Evolutionary conservation across 2,113 vertebrate species (phyloP).

Genomic region (Xiphorhynchus elegans): DNA sequence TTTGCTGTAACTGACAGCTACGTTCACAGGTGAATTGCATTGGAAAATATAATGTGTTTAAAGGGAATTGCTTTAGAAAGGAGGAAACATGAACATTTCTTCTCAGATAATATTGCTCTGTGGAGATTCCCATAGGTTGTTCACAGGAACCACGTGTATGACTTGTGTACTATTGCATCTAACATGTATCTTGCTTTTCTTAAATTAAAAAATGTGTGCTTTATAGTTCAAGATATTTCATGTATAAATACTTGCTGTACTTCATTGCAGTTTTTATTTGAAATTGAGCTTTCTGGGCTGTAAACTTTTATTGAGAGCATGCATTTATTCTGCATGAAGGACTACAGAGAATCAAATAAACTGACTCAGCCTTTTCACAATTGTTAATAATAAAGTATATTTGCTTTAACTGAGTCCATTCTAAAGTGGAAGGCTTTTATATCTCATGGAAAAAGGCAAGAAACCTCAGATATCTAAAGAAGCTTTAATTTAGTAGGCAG

Average conservation of each 20-base stretch:
- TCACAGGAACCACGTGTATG: not conserved
- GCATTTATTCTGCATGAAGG: constrained; percentile 6
- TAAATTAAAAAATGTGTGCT: not conserved
- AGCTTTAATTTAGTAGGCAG: not conserved
- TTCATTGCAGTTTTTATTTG: not conserved
- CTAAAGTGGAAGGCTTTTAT: not conserved
- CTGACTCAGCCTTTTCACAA: not conserved
- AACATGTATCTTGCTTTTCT: not conserved
- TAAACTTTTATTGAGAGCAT: not conserved
- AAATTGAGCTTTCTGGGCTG: not conserved
- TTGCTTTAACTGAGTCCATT: not conserved
- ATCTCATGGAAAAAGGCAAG: not conserved
- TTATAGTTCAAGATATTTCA: not conserved
- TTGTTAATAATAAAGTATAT: not conserved
- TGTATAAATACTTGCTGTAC: not conserved
- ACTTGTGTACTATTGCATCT: not conserved
- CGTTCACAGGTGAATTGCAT: not conserved
- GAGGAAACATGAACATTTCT: not conserved
- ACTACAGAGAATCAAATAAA: not conserved
- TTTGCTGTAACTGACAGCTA: not conserved
- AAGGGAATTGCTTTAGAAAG: not conserved
- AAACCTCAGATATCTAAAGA: not conserved
- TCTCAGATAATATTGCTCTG: not conserved
- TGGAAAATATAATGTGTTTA: not conserved
- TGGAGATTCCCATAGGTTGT: not conserved